A percentile compares a stretch with the other conserved stretches of the same genome.
Evolutionary conservation across 1,140 invertebrate genomes (phyloP).

Genomic region (Leptinotarsa lineolata): DNA sequence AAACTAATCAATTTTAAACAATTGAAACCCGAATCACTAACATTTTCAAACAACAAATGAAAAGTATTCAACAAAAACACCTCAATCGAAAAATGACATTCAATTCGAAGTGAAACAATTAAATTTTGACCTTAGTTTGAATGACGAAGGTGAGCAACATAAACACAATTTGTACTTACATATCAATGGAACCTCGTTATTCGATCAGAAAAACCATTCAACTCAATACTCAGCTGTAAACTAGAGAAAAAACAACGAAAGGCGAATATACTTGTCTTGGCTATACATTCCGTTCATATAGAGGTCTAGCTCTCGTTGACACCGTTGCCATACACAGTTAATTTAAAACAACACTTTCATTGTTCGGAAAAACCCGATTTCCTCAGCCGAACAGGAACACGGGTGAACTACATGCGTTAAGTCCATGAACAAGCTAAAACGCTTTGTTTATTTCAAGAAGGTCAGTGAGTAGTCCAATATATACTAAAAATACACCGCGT

Average conservation of each 20-base stretch:
- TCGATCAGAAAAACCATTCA: background rate
- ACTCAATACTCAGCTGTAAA: background rate
- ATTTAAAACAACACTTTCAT: background rate
- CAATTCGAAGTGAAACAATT: too few species aligned
- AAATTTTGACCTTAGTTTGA: background rate
- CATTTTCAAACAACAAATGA: background rate
- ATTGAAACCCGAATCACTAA: background rate
- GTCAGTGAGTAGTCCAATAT: too few species aligned
- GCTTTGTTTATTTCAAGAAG: too few species aligned
- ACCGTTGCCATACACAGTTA: background rate
- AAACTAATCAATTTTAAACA: background rate
- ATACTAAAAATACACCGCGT: too few species aligned
- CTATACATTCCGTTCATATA: background rate
- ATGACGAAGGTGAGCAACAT: background rate
- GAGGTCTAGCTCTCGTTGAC: background rate
- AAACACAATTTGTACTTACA: background rate
- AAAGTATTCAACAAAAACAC: background rate
- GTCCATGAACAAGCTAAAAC: too few species aligned
- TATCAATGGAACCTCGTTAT: background rate
- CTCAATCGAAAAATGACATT: background rate
- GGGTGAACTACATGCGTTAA: too few species aligned
- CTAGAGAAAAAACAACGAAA: background rate
- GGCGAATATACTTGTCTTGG: background rate
- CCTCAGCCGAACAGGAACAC: too few species aligned
- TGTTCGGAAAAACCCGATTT: too few species aligned